phyloP scores from a whole-genome alignment of 1,140 invertebrate genomes.

The Telenomus remus region DNA sequence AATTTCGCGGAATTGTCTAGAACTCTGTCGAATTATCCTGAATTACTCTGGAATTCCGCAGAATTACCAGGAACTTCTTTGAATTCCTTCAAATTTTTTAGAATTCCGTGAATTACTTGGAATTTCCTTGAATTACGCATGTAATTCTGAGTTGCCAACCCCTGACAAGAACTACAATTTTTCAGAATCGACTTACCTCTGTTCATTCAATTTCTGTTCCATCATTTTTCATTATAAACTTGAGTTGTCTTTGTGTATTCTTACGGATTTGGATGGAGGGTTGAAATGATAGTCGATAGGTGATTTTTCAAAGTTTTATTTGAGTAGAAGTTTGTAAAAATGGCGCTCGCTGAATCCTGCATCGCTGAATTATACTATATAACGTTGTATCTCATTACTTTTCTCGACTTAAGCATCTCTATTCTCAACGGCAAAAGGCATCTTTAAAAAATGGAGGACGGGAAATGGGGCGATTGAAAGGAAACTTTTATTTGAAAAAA shows the following conservation, averaged over 20 bases:
- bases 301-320: slow-evolving; percentile 46
- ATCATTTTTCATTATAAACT: too few relatives aligned
- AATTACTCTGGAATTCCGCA: too few relatives aligned
- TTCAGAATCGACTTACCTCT: too few relatives aligned
- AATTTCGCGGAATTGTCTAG: too few relatives aligned
- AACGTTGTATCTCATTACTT: neutral
- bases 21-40: too few relatives aligned
- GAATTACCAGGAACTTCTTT: too few relatives aligned
- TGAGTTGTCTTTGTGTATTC: slow-evolving; percentile 1
- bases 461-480: slow-evolving; percentile 6
- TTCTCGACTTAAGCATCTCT: neutral
- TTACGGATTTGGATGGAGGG: slow-evolving; percentile 24
- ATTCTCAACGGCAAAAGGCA: slow-evolving; percentile 1
- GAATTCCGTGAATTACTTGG: too few relatives aligned
- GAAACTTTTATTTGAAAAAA: neutral
- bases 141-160: too few relatives aligned
- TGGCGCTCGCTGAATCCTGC: slow-evolving; percentile 26
- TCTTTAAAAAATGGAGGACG: slow-evolving; percentile 28
- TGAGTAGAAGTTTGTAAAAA: slow-evolving; percentile 43
- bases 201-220: too few relatives aligned
- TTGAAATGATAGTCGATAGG: slow-evolving; percentile 39
- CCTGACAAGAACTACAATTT: too few relatives aligned
- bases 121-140: too few relatives aligned
- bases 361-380: neutral
- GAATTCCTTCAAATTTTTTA: too few relatives aligned